Evolutionary conservation across 2,888 invertebrate species (phyloP).

Genomic region (Epirrita christyi): DNA sequence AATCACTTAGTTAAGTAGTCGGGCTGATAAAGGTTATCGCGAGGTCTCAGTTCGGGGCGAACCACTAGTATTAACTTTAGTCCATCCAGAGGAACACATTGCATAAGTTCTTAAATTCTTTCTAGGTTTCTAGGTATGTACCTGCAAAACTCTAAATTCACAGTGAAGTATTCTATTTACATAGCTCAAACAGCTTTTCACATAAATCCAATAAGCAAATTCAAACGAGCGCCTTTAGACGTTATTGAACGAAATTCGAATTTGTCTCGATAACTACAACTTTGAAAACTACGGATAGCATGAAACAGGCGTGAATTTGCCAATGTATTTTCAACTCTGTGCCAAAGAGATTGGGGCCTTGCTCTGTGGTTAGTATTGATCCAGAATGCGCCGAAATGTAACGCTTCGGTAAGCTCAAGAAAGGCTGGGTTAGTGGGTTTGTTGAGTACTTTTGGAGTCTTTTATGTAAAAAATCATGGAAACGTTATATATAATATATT

Average conservation of each 20-base stretch:
- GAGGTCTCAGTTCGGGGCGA: too few species aligned
- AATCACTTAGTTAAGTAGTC: too few species aligned
- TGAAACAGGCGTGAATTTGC: slow-evolving; percentile 12
- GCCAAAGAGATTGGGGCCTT: slow-evolving; percentile 31
- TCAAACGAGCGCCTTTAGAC: slow-evolving; percentile 5
- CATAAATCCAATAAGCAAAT: slow-evolving; percentile 12
- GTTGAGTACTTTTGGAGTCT: not conserved
- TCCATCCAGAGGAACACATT: too few species aligned
- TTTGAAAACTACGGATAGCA: slow-evolving; percentile 13
- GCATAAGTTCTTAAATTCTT: too few species aligned
- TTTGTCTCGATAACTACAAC: slow-evolving; percentile 26
- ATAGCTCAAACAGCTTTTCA: slow-evolving; percentile 8
- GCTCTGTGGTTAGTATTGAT: slow-evolving; percentile 36
- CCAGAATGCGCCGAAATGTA: slow-evolving; percentile 39
- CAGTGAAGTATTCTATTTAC: slow-evolving; percentile 3
- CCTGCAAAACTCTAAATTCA: too few species aligned
- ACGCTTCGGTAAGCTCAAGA: slow-evolving; percentile 25
- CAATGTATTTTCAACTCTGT: slow-evolving; percentile 42
- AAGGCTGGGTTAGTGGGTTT: slow-evolving; percentile 21
- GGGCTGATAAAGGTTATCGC: too few species aligned
- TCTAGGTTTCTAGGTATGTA: too few species aligned
- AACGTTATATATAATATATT: not conserved
- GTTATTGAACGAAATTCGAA: slow-evolving; percentile 19
- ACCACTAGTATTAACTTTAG: too few species aligned
- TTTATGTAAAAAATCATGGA: not conserved